Evolutionary conservation across 2,888 invertebrate species (phyloP).

Genomic region (Hirtodrosophila duncani): DNA sequence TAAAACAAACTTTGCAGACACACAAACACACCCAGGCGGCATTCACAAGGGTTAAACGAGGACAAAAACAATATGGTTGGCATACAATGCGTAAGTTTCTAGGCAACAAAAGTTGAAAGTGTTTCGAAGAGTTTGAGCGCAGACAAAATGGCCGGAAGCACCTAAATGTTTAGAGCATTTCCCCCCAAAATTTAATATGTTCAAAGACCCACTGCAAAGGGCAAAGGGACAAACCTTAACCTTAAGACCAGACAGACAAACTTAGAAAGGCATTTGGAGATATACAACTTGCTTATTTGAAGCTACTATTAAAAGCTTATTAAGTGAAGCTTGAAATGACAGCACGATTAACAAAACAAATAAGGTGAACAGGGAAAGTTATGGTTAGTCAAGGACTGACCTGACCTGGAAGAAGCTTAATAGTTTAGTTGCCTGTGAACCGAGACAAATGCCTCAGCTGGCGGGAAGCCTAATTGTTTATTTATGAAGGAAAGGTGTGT

Average conservation of each 20-base stretch:
- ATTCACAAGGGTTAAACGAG: conserved; percentile 33
- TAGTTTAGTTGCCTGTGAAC: conserved; percentile 40
- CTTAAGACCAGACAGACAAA: conserved; percentile 4
- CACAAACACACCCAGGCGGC: conserved; percentile 17
- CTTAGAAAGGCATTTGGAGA: conserved; percentile 21
- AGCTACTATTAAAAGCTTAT: conserved; percentile 46
- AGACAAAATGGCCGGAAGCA: conserved; percentile 54
- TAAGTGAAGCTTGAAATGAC: conserved; percentile 12
- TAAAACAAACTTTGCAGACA: conserved; percentile 54
- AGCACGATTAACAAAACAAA: conserved; percentile 7
- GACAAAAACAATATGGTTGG: conserved; percentile 30
- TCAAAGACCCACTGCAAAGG: conserved; percentile 19
- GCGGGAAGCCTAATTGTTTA: conserved; percentile 46
- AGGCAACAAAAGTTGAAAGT: conserved; percentile 34
- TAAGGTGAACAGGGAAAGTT: conserved; percentile 15
- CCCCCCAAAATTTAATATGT: conserved; percentile 55
- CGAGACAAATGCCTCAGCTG: conserved; percentile 40
- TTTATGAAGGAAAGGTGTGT: conserved; percentile 41
- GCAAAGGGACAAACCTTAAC: conserved; percentile 10
- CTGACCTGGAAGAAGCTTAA: conserved; percentile 1
- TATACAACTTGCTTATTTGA: conserved; percentile 9
- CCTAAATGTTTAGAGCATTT: no score
- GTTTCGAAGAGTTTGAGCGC: conserved; percentile 16
- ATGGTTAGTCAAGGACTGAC: conserved; percentile 27
- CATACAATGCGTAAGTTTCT: conserved; percentile 47